These are phyloP conservation scores for Diplodus puntazzo DNA, from an alignment of 2,797 vertebrate species.

Conservation along the genomic window DNA sequence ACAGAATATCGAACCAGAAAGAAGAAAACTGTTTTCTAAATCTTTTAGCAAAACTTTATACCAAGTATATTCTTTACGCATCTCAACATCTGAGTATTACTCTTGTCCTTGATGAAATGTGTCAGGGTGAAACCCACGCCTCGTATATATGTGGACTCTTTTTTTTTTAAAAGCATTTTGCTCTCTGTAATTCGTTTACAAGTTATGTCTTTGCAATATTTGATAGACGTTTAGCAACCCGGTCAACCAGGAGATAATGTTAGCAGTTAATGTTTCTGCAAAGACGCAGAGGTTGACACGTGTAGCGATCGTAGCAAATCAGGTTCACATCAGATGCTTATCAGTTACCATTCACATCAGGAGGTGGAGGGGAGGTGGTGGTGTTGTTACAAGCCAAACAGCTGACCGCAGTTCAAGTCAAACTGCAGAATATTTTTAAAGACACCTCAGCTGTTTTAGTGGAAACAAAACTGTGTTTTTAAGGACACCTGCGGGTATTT, in stretches of 20 bases:
- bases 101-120: conserved; percentile 42
- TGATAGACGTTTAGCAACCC: conserved; percentile 65
- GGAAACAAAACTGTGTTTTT: too few relatives aligned
- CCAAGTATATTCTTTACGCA: conserved; percentile 44
- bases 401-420: too few relatives aligned
- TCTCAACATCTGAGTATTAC: conserved; percentile 53
- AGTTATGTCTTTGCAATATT: conserved; percentile 50
- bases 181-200: conserved; percentile 73
- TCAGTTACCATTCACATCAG: too few relatives aligned
- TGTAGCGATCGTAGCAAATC: too few relatives aligned
- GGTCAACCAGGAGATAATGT: not conserved
- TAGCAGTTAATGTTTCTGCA: too few relatives aligned
- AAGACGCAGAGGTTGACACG: too few relatives aligned
- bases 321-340: too few relatives aligned
- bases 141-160: conserved; percentile 43
- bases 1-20: conserved; percentile 10
- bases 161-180: conserved; percentile 15
- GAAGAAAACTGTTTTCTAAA: conserved; percentile 6
- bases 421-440: too few relatives aligned
- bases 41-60: conserved; percentile 27
- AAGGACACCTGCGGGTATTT: too few relatives aligned
- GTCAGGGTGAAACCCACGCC: conserved; percentile 44
- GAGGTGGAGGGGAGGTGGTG: too few relatives aligned
- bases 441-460: too few relatives aligned
- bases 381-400: too few relatives aligned